Percentiles rank a stretch among this genome's conserved stretches.
Evolutionary conservation across 2,797 vertebrate genomes (phyloP).

Genomic region (Girardinus metallicus): DNA sequence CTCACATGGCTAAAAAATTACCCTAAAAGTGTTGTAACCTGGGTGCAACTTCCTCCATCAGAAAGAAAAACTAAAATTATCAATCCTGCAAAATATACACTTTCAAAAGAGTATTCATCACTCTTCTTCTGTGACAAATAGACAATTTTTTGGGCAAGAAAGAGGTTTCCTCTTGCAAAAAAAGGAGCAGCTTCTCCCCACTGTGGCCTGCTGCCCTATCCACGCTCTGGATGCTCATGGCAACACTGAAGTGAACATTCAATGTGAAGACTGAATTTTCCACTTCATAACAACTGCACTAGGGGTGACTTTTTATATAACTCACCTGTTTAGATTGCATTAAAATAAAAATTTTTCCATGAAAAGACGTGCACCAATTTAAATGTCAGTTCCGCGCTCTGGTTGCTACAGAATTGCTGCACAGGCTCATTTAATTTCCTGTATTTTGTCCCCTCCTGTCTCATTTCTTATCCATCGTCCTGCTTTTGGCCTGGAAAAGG

Average conservation of each 20-base stretch:
- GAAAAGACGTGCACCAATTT: not conserved
- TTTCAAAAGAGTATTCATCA: not conserved
- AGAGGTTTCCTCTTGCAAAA: not conserved
- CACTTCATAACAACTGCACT: conserved; percentile 1
- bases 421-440: conserved; percentile 4
- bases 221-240: not conserved
- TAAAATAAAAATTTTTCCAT: not conserved
- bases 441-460: not conserved
- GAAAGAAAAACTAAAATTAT: not conserved
- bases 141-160: not conserved
- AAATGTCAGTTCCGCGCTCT: not conserved
- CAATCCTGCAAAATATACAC: not conserved
- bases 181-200: not conserved
- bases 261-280: not conserved
- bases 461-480: conserved; percentile 4
- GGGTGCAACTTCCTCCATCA: not conserved
- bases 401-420: not conserved
- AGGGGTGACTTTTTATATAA: not conserved
- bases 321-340: not conserved
- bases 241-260: not conserved
- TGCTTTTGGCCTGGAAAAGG: conserved; percentile 9
- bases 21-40: not conserved
- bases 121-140: not conserved
- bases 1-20: not conserved
- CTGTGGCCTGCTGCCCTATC: not conserved